Base-by-base conservation (phyloP, 1,140 invertebrate species). In the Drosophila oshimai region DNA sequence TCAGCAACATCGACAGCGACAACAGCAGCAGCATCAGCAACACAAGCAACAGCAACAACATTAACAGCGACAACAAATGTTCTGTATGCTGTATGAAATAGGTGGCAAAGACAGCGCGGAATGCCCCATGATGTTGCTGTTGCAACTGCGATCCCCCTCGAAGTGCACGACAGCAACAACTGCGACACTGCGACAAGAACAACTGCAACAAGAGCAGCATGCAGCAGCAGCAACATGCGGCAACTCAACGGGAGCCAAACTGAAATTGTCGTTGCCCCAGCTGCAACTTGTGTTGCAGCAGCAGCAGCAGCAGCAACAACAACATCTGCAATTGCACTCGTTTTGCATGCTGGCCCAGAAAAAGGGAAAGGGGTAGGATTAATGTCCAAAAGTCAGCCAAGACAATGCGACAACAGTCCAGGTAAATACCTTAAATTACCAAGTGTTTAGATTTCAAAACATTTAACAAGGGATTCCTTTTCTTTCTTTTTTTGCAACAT, bases 21-120 rank as follows among this genome's bases (percentile, higher is more conserved):
- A 45, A 22, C 57, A 7, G 50, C 68, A 54, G 34, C 36, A 41
- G 29, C 74, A 54, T 58, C 74, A 77, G 45, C 44, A 24, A 41
- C 61, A 74, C 75, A 13, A n/a, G 6, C 28, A 73, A 60, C 53
- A 46, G 49, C 61, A 68, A 65, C 55, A 61, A 26, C 61, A 62
- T 13, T 50, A 47, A 62, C 79, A 77, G 53, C 74, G 58, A 77
- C 74, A 77, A 77, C 65, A 71, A 77, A 77, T 77, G 67, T 77
- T 41, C 44, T 47, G 37, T 28, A 45, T 60, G 51, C 41, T 74
- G 80, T 86, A 86, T 79, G 65, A 79, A 79, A 86, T 74, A 84
- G 80, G 80, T 84, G 79, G 79, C 80, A 83, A 83, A 67, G 58
- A 70, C 57, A 74, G 58, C 80, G 41, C 9, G 69, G 78, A 83